Conservation (phyloP, 2,113 vertebrate species). For the Tyto alba region DNA sequence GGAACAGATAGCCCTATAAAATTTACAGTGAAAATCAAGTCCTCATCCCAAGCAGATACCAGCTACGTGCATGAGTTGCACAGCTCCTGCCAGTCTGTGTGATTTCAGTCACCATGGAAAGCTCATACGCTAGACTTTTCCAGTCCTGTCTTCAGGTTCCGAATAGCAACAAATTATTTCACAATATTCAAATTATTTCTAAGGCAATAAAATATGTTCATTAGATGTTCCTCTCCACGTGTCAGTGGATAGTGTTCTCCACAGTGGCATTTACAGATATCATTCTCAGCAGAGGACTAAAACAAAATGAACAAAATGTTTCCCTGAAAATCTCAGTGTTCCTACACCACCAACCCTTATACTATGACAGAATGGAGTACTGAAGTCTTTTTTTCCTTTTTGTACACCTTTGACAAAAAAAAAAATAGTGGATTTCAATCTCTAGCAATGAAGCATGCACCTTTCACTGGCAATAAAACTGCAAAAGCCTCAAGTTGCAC, state of each 20-base stretch:
- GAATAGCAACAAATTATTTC: background rate
- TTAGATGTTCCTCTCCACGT: background rate
- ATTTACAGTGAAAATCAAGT: background rate
- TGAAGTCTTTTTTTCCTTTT: background rate
- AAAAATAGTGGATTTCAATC: background rate
- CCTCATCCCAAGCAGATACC: background rate
- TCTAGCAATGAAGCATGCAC: background rate
- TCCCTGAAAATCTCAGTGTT: background rate
- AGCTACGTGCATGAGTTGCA: rapidly evolving
- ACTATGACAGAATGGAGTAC: background rate
- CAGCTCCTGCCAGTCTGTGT: background rate
- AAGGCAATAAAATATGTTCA: background rate
- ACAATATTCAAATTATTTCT: background rate
- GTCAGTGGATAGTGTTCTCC: background rate
- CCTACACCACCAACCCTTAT: background rate
- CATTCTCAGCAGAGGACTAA: background rate
- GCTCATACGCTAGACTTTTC: background rate
- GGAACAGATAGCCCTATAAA: background rate
- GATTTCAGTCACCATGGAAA: background rate
- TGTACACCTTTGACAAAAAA: background rate
- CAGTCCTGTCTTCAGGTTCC: background rate
- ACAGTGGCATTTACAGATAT: background rate
- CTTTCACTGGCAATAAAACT: background rate
- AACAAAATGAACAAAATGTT: background rate
- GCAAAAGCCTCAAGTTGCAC: background rate